Evolutionary conservation across 2,797 vertebrate genomes (phyloP).

Genomic region (Varecia variegata): DNA sequence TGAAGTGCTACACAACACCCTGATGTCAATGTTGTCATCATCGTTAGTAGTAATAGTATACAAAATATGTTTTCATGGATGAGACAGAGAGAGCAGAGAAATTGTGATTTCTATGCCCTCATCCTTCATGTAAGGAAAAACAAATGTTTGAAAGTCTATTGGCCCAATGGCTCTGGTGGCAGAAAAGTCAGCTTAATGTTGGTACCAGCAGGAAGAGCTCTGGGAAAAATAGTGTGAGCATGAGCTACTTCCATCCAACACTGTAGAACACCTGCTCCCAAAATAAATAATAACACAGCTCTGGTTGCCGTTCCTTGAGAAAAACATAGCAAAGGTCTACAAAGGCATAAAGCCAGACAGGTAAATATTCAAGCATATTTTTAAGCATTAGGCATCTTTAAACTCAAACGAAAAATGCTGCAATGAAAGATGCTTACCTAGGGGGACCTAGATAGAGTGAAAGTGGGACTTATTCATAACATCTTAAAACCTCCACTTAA

Average conservation of each 20-base stretch:
- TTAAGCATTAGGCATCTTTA: background rate
- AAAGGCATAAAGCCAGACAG: background rate
- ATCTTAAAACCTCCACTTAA: background rate
- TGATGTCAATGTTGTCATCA: background rate
- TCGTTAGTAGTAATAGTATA: background rate
- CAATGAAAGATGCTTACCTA: background rate
- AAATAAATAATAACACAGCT: background rate
- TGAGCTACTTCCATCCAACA: background rate
- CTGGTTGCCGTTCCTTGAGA: background rate
- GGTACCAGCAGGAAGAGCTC: background rate
- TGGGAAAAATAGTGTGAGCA: background rate
- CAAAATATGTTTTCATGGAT: background rate
- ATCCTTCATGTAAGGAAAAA: background rate
- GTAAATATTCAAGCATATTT: background rate
- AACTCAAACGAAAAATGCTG: background rate
- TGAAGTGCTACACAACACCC: background rate
- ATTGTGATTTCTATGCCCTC: background rate
- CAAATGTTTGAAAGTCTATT: background rate
- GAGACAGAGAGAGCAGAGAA: background rate
- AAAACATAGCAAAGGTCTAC: background rate
- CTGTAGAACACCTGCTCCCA: background rate
- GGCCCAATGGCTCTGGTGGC: background rate
- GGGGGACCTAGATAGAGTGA: background rate
- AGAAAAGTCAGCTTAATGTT: background rate
- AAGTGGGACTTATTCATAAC: background rate